A percentile compares a stretch with the other conserved stretches of the same genome.
phyloP scores from a whole-genome alignment of 2,888 invertebrate species.

The Chirona hameri region DNA sequence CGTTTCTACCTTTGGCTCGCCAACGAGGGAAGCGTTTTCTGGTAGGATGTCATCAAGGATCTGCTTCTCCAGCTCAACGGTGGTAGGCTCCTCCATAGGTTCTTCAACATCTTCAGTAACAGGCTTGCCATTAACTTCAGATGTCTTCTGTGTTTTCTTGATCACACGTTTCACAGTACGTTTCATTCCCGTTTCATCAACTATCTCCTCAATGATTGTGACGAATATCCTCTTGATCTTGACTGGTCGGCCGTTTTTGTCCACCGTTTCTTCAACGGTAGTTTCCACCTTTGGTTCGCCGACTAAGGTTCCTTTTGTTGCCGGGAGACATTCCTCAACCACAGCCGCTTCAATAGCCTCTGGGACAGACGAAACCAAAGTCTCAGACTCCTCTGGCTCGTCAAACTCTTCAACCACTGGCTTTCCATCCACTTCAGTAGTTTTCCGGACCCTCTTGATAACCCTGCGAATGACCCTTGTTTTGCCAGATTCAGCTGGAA shows the following conservation, averaged over 20 bases:
- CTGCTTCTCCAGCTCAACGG: background rate
- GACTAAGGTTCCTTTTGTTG: background rate
- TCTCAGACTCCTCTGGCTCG: background rate
- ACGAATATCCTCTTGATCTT: no score
- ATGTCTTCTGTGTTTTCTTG: background rate
- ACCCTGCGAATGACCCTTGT: background rate
- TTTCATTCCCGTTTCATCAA: background rate
- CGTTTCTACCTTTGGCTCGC: background rate
- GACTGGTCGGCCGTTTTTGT: no score
- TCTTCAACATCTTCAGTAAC: background rate
- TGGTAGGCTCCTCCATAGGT: no score
- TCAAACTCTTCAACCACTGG: background rate
- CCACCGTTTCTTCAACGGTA: no score
- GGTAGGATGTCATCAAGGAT: background rate
- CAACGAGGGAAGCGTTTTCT: background rate
- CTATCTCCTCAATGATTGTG: background rate
- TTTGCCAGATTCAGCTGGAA: background rate
- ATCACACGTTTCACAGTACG: background rate
- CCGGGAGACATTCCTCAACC: background rate
- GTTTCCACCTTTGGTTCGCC: no score
- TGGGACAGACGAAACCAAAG: background rate
- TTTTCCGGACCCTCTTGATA: background rate
- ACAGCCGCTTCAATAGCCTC: background rate
- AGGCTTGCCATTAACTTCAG: background rate
- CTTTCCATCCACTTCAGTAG: background rate